phyloP scores from a whole-genome alignment of 2,113 vertebrate genomes.

The Pangasianodon hypophthalmus region DNA sequence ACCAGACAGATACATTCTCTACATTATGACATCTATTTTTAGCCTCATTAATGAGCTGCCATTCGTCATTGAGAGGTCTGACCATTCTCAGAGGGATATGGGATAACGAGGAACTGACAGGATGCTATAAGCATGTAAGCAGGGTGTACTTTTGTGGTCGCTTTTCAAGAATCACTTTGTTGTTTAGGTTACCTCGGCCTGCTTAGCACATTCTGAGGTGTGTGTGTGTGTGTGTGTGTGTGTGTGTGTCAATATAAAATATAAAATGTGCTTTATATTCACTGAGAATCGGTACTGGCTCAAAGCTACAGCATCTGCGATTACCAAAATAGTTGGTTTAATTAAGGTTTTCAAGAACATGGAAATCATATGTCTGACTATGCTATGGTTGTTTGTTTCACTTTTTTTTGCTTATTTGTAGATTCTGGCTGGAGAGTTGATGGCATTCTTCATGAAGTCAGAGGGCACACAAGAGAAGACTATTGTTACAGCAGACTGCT shows the following conservation, averaged over 20 bases:
- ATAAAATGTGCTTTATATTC: neutral
- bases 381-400: neutral
- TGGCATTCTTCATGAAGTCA: constrained; percentile 80
- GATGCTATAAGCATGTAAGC: constrained; percentile 21
- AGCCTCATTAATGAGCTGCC: constrained; percentile 30
- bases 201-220: neutral
- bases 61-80: neutral
- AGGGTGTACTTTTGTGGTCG: neutral
- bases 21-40: constrained; percentile 9
- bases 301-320: neutral
- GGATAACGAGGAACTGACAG: constrained; percentile 21
- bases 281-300: neutral
- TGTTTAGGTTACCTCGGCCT: neutral
- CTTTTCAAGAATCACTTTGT: neutral
- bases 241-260: neutral
- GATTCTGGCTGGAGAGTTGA: constrained; percentile 88
- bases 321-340: neutral
- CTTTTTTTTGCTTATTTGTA: constrained; percentile 56
- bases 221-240: neutral
- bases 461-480: constrained; percentile 81
- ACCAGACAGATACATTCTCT: neutral
- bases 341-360: neutral
- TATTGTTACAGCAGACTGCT: constrained; percentile 87
- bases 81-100: neutral
- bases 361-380: neutral